phyloP scores from a whole-genome alignment of 2,113 vertebrate genomes.

The Pardalotus punctatus region DNA sequence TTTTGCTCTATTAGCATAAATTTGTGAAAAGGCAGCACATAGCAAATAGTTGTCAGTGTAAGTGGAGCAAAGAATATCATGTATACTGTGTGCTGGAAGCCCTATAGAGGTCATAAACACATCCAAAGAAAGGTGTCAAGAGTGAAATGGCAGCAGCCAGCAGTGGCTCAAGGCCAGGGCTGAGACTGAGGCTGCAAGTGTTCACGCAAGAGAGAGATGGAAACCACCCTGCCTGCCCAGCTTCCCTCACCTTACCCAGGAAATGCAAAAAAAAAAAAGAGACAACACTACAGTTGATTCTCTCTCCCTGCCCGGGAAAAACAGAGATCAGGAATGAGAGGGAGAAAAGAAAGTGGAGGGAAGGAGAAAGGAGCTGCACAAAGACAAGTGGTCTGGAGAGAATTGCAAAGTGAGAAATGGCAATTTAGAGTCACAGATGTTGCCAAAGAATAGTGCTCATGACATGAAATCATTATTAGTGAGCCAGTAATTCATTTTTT shows the following conservation, averaged over 20 bases:
- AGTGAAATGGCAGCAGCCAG: neutral
- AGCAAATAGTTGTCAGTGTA: neutral
- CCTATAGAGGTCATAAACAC: neutral
- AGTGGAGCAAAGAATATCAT: neutral
- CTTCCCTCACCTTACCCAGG: neutral
- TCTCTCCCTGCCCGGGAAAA: neutral
- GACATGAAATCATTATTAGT: neutral
- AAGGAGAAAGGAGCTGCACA: neutral
- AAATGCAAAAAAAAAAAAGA: neutral
- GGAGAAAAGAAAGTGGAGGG: neutral
- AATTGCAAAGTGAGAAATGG: neutral
- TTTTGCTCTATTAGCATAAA: neutral
- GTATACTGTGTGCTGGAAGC: neutral
- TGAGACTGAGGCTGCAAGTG: neutral
- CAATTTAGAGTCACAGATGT: neutral
- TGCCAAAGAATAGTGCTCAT: neutral
- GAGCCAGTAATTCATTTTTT: neutral
- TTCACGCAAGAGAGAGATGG: fast-evolving
- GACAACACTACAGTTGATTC: neutral
- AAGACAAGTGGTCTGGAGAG: neutral
- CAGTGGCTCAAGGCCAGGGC: neutral
- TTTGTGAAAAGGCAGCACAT: neutral
- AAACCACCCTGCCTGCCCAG: neutral
- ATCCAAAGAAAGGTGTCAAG: neutral
- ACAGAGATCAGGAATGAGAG: neutral